These are phyloP conservation scores for Epinephelus coioides DNA, from an alignment of 2,797 vertebrate species.

Conservation along the genomic window DNA sequence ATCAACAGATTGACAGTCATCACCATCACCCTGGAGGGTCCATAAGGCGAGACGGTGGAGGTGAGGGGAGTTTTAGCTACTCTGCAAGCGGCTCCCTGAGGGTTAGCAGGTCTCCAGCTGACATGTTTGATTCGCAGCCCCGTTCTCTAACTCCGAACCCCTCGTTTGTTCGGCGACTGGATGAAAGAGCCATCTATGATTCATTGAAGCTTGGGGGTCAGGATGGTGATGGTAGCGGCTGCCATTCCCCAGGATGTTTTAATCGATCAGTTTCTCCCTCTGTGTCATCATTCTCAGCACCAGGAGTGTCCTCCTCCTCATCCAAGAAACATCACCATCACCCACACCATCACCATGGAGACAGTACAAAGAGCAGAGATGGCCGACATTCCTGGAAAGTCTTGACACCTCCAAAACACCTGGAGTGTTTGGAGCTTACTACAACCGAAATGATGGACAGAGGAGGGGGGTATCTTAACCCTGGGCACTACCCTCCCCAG, in stretches of 20 bases:
- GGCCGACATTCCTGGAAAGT: slow-evolving; percentile 93
- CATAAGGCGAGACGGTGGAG: slow-evolving; percentile 86
- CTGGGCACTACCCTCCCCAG: slow-evolving; percentile 71
- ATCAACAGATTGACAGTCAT: slow-evolving; percentile 92
- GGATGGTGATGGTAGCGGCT: slow-evolving; percentile 83
- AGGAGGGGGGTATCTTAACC: slow-evolving; percentile 81
- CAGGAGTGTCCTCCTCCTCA: slow-evolving; percentile 79
- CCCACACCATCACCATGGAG: slow-evolving; percentile 82
- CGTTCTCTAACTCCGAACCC: slow-evolving; percentile 86
- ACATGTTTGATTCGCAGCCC: slow-evolving; percentile 91
- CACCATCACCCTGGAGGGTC: slow-evolving; percentile 89
- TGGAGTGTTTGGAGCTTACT: slow-evolving; percentile 87
- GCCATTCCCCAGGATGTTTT: slow-evolving; percentile 84
- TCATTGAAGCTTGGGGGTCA: slow-evolving; percentile 93
- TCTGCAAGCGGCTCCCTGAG: slow-evolving; percentile 94
- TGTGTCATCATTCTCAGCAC: slow-evolving; percentile 84
- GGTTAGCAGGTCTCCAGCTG: slow-evolving; percentile 85
- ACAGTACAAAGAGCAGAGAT: slow-evolving; percentile 88
- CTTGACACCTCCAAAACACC: slow-evolving; percentile 90
- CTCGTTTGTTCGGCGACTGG: slow-evolving; percentile 89
- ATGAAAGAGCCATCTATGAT: slow-evolving; percentile 96
- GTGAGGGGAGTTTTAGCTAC: slow-evolving; percentile 90
- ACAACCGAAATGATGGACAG: slow-evolving; percentile 81
- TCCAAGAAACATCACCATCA: slow-evolving; percentile 84
- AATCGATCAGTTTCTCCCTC: slow-evolving; percentile 85